Conservation (phyloP, 1,140 invertebrate genomes). For the Psilanteris sp. region DNA sequence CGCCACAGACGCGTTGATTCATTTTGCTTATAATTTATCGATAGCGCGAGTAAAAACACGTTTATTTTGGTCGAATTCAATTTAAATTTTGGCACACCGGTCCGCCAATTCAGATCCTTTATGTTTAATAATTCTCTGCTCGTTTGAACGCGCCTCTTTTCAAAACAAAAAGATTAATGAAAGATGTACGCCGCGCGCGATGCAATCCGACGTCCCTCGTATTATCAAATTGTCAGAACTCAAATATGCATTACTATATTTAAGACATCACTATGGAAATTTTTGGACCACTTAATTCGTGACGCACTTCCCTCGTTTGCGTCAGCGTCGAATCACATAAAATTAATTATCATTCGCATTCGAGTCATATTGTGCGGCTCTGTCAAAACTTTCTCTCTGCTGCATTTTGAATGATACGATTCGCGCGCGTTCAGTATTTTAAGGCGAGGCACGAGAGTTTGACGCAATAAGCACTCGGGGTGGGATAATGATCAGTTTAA, state of each 20-base stretch:
- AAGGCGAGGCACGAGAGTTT: constrained; percentile 40
- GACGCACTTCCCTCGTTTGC: constrained; percentile 22
- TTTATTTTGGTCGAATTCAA: too few relatives aligned
- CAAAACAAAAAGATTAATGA: too few relatives aligned
- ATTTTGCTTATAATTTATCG: constrained; percentile 43
- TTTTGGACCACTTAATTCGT: constrained; percentile 34
- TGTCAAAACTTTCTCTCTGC: constrained; percentile 65
- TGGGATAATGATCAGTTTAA: constrained; percentile 72
- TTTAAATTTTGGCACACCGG: neutral
- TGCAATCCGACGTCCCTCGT: too few relatives aligned
- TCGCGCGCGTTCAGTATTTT: constrained; percentile 33
- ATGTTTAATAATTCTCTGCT: too few relatives aligned
- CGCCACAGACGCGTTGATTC: constrained; percentile 38
- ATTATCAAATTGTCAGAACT: too few relatives aligned
- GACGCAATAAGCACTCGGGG: constrained; percentile 64
- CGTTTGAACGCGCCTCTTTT: too few relatives aligned
- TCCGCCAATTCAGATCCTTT: too few relatives aligned
- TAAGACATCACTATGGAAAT: constrained; percentile 8
- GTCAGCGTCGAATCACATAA: constrained; percentile 23
- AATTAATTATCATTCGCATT: constrained; percentile 51
- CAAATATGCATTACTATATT: constrained; percentile 9
- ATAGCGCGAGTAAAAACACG: constrained; percentile 9
- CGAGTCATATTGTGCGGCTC: constrained; percentile 26
- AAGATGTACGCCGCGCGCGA: too few relatives aligned
- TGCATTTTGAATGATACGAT: constrained; percentile 56